Conservation (phyloP, 2,113 vertebrate species). For the Dipodomys ordii region DNA sequence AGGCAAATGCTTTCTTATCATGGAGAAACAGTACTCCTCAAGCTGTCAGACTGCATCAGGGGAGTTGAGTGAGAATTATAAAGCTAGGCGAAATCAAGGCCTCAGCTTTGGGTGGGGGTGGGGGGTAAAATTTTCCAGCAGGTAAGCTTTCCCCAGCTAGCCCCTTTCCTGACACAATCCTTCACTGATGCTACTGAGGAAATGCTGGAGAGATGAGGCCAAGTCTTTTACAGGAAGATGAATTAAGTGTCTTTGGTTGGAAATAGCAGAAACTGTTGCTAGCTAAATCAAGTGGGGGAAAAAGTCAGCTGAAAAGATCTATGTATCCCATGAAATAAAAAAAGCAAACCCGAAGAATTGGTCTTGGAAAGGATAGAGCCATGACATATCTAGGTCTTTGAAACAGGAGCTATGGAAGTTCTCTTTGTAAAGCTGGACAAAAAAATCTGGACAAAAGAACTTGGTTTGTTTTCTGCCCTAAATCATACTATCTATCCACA, state of each 20-base stretch:
- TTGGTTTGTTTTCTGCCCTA: background rate
- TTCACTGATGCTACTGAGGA: background rate
- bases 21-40: slow-evolving; percentile 85
- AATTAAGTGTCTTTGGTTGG: slow-evolving; percentile 48
- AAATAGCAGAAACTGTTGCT: slow-evolving; percentile 29
- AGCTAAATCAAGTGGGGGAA: background rate
- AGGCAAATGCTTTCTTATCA: slow-evolving; percentile 88
- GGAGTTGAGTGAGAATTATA: slow-evolving; percentile 84
- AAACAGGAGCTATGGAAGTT: background rate
- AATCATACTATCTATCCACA: background rate
- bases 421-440: background rate
- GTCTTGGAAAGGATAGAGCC: background rate
- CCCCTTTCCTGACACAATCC: background rate
- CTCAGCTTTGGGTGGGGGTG: slow-evolving; percentile 37
- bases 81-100: slow-evolving; percentile 73
- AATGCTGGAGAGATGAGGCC: background rate
- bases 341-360: background rate
- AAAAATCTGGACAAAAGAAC: background rate
- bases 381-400: background rate
- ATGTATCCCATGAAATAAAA: background rate
- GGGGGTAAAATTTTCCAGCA: slow-evolving; percentile 65
- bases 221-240: background rate
- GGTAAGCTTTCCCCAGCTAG: slow-evolving; percentile 35
- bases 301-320: background rate
- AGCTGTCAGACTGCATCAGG: slow-evolving; percentile 81